Conservation (phyloP, 1,140 invertebrate species). For the Dendrolimus punctatus region DNA sequence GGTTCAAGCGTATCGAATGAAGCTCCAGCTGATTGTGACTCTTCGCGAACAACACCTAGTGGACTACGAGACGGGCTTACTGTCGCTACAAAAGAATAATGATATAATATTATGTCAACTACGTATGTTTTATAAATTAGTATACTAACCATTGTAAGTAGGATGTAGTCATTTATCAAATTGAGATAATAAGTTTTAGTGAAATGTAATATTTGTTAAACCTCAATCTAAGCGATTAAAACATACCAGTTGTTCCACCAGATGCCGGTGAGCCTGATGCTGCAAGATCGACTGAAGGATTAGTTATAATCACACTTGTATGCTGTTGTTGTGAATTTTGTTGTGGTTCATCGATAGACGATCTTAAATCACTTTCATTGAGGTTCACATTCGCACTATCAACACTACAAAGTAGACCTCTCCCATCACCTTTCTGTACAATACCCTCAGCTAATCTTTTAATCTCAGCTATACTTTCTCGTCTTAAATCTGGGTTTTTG, state of each 20-base stretch:
- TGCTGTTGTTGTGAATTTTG: constrained; percentile 37
- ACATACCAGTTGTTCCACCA: constrained; percentile 52
- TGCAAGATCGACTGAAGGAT: constrained; percentile 76
- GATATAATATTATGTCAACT: constrained; percentile 1
- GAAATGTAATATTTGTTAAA: neutral
- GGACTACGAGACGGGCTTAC: constrained; percentile 62
- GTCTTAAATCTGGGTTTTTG: constrained; percentile 58
- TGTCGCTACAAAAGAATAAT: constrained; percentile 31
- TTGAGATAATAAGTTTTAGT: neutral
- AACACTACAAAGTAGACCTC: constrained; percentile 50
- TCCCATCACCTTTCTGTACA: constrained; percentile 54
- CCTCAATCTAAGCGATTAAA: neutral
- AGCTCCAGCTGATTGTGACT: constrained; percentile 59
- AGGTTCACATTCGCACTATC: constrained; percentile 55
- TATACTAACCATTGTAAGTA: too few relatives aligned
- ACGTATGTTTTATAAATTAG: too few relatives aligned
- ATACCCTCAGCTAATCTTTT: constrained; percentile 65
- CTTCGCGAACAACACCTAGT: constrained; percentile 61
- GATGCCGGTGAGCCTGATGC: constrained; percentile 55
- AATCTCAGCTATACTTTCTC: constrained; percentile 64
- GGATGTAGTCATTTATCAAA: neutral
- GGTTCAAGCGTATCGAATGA: constrained; percentile 65
- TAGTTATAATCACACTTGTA: constrained; percentile 77
- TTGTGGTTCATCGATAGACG: constrained; percentile 34
- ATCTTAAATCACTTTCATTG: constrained; percentile 46